Conservation (phyloP, 2,797 vertebrate species). For the Coregonus ussuriensis region DNA sequence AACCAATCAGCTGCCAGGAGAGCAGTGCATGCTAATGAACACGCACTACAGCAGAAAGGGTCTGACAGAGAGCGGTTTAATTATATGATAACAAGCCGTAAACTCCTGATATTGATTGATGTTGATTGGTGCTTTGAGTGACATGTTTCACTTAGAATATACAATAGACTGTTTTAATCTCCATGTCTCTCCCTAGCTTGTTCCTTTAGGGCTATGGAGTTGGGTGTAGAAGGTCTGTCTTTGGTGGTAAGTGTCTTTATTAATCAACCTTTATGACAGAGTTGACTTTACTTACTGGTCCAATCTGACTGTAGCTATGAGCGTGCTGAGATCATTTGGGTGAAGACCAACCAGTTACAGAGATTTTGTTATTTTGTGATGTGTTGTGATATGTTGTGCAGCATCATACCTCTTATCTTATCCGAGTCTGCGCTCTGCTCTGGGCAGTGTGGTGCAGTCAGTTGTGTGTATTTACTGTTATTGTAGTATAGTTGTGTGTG, state of each 20-base stretch:
- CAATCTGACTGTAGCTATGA: conserved; percentile 78
- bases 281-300: background rate
- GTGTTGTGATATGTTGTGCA: background rate
- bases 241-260: conserved; percentile 83
- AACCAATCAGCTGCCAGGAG: too few species aligned
- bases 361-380: conserved; percentile 67
- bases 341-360: conserved; percentile 95
- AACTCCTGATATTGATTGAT: too few species aligned
- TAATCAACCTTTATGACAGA: background rate
- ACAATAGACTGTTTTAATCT: background rate
- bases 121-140: too few species aligned
- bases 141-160: background rate
- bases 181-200: background rate
- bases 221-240: conserved; percentile 91
- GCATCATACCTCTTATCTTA: background rate
- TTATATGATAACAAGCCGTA: too few species aligned
- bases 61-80: too few species aligned
- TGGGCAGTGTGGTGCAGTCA: background rate
- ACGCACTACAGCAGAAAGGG: too few species aligned
- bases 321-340: conserved; percentile 93
- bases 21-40: too few species aligned
- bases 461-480: conserved; percentile 16
- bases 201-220: conserved; percentile 85
- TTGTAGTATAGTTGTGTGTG: background rate
- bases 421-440: too few species aligned